phyloP scores from a whole-genome alignment of 1,140 invertebrate genomes.

The Atta texana region DNA sequence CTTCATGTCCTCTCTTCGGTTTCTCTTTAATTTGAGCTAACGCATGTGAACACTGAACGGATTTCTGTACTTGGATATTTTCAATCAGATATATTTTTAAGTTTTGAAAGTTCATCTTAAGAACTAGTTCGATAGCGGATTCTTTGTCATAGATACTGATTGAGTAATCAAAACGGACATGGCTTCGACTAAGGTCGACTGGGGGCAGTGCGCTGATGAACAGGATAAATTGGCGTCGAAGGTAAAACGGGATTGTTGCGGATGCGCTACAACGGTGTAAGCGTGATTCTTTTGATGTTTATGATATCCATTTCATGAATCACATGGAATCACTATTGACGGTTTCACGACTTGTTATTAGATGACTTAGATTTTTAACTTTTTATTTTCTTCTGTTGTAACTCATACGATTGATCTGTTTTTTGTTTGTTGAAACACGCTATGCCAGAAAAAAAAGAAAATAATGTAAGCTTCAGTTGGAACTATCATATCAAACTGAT shows the following conservation, averaged over 20 bases:
- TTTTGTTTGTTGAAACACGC: not conserved
- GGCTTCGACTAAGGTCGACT: conserved; percentile 78
- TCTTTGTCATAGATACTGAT: not conserved
- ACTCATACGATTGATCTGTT: not conserved
- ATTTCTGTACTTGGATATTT: no score
- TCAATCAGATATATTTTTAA: not conserved
- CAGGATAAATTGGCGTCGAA: conserved; percentile 84
- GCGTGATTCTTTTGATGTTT: not conserved
- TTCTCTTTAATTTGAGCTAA: no score
- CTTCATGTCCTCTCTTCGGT: no score
- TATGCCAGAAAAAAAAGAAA: not conserved
- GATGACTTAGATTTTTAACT: not conserved
- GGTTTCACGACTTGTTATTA: not conserved
- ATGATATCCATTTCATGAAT: not conserved
- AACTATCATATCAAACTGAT: conserved; percentile 15
- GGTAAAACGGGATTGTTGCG: conserved; percentile 69
- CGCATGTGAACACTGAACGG: no score
- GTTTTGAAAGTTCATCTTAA: not conserved
- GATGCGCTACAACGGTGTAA: not conserved
- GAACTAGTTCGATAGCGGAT: not conserved
- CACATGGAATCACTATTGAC: not conserved
- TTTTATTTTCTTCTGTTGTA: not conserved
- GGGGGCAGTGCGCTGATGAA: conserved; percentile 85
- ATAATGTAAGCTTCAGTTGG: conserved; percentile 30
- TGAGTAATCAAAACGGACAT: conserved; percentile 64